Conservation (phyloP, 2,888 invertebrate species). For the Lamellibrachia satsuma region DNA sequence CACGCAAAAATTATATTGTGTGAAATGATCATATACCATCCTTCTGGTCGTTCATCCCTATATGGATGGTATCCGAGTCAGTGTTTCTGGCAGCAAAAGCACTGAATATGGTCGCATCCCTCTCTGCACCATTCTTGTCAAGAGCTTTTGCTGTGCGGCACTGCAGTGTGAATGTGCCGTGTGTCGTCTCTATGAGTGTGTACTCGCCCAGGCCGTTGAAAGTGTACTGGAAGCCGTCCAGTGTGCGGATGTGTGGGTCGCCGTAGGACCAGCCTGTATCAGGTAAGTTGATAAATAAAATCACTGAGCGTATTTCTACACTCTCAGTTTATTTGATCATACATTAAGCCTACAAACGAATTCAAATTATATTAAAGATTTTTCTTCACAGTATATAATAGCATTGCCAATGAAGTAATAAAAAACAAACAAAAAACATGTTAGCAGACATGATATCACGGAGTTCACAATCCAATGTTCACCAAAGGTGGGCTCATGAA, state of each 20-base stretch:
- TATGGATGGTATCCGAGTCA: neutral
- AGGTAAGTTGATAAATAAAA: neutral
- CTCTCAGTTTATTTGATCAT: too few species aligned
- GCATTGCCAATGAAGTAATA: neutral
- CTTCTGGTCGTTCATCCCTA: neutral
- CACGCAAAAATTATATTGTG: neutral
- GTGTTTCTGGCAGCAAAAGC: conserved; percentile 24
- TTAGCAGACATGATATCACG: too few species aligned
- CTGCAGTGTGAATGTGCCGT: neutral
- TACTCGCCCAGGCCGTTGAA: conserved; percentile 26
- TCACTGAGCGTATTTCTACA: too few species aligned
- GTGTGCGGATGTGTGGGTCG: conserved; percentile 21
- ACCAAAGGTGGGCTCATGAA: too few species aligned
- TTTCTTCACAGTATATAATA: neutral
- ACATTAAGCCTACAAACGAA: neutral
- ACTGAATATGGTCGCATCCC: conserved; percentile 38
- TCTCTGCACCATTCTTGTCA: neutral
- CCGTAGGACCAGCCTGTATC: conserved; percentile 19
- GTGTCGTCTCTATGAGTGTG: conserved; percentile 25
- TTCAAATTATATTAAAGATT: neutral
- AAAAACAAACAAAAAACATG: neutral
- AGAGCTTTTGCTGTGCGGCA: neutral
- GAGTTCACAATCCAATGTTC: too few species aligned
- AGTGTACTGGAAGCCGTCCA: conserved; percentile 19
- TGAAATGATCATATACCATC: neutral